Conservation (phyloP, 2,113 vertebrate genomes). For the Rhinopithecus roxellana region DNA sequence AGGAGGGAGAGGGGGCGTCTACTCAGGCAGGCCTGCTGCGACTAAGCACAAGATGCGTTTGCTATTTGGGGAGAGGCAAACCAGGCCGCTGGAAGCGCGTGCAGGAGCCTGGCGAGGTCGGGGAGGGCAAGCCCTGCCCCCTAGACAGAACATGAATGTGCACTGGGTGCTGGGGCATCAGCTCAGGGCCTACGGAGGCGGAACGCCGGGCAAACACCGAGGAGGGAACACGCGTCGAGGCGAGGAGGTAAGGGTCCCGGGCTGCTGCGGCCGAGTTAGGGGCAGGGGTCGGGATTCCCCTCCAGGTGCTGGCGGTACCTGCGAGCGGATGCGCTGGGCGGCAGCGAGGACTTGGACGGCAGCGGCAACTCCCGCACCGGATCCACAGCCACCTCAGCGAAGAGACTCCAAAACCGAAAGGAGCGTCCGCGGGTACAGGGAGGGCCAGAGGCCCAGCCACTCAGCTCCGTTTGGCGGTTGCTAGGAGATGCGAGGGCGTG, state of each 20-base stretch:
- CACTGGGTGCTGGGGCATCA: background rate
- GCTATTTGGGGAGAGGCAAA: background rate
- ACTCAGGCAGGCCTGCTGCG: background rate
- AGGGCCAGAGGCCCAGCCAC: accelerated
- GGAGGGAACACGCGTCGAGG: background rate
- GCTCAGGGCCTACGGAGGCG: background rate
- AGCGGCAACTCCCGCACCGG: accelerated
- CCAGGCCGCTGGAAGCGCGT: too few species aligned
- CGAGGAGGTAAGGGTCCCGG: background rate
- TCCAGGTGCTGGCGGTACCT: background rate
- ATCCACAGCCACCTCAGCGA: accelerated
- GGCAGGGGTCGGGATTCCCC: too few species aligned
- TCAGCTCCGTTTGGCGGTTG: background rate
- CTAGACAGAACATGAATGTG: background rate
- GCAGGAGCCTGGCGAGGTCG: background rate
- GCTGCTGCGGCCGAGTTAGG: background rate
- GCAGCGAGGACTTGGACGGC: accelerated
- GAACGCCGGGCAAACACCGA: background rate
- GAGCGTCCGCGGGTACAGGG: accelerated
- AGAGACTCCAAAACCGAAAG: background rate
- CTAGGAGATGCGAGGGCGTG: slow-evolving; percentile 29
- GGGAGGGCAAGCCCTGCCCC: background rate
- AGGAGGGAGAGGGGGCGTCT: background rate
- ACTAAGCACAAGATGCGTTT: background rate
- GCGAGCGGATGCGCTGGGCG: background rate